These are phyloP conservation scores for Cydia fagiglandana DNA, from an alignment of 1,140 invertebrate species.

Conservation along the genomic window DNA sequence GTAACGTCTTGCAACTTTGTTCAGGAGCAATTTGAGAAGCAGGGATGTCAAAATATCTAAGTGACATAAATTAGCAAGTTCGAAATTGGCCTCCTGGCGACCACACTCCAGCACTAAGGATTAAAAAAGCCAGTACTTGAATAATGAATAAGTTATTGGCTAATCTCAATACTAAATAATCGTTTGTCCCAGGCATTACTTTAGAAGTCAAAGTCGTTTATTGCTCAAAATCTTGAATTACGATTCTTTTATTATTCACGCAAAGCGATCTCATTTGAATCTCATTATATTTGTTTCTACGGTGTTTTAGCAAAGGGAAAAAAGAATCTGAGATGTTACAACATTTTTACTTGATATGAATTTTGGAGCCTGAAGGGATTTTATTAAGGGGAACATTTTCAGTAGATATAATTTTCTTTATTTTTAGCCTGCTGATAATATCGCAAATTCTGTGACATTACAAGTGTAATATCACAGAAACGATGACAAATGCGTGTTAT, in stretches of 20 bases:
- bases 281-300: conserved; percentile 27
- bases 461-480: too few species aligned
- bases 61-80: too few species aligned
- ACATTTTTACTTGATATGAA: conserved; percentile 19
- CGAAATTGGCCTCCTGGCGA: not conserved
- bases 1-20: too few species aligned
- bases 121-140: conserved; percentile 24
- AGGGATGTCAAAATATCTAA: too few species aligned
- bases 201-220: conserved; percentile 22
- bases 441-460: too few species aligned
- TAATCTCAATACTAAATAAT: conserved; percentile 22
- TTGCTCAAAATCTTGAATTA: conserved; percentile 31
- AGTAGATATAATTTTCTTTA: not conserved
- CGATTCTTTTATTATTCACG: conserved; percentile 26
- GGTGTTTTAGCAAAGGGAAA: conserved; percentile 14
- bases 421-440: too few species aligned
- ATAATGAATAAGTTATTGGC: conserved; percentile 30
- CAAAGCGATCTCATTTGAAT: conserved; percentile 27
- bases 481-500: too few species aligned
- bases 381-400: not conserved
- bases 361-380: not conserved
- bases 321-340: conserved; percentile 18
- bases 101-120: not conserved
- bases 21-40: too few species aligned
- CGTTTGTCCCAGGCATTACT: conserved; percentile 14